These are phyloP conservation scores for Calephelis virginiensis DNA, from an alignment of 1,140 invertebrate genomes.

Conservation along the genomic window DNA sequence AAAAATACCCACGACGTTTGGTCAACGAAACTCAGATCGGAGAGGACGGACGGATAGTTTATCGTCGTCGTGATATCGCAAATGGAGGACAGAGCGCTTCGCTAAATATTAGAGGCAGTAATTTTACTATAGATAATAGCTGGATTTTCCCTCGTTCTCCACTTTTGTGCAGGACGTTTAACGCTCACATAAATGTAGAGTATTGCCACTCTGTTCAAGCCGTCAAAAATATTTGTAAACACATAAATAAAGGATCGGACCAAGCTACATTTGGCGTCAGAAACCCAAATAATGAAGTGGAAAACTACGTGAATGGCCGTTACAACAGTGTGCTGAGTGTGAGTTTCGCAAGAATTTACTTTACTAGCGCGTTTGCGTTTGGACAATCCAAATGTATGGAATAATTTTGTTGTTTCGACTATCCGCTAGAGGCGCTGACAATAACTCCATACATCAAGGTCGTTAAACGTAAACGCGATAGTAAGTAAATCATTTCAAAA, in stretches of 20 bases:
- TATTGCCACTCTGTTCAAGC: conserved; percentile 27
- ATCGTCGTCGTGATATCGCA: conserved; percentile 32
- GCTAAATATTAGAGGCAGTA: conserved; percentile 30
- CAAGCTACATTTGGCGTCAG: conserved; percentile 38
- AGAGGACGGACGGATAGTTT: conserved; percentile 30
- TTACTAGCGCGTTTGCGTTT: too few species aligned
- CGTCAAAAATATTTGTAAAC: conserved; percentile 26
- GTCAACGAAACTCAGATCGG: too few species aligned
- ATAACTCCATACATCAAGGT: too few species aligned
- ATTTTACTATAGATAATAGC: conserved; percentile 63
- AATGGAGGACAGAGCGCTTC: conserved; percentile 49
- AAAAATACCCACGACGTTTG: rapidly evolving
- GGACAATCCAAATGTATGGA: too few species aligned
- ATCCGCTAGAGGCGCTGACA: too few species aligned
- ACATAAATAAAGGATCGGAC: conserved; percentile 28
- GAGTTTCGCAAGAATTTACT: too few species aligned
- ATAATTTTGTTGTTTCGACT: too few species aligned
- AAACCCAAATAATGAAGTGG: conserved; percentile 32
- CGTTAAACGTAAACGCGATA: too few species aligned
- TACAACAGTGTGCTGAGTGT: too few species aligned
- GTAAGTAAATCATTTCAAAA: too few species aligned
- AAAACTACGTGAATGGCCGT: conserved; percentile 39
- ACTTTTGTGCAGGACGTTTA: conserved; percentile 55
- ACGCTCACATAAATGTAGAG: conserved; percentile 39
- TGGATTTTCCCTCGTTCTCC: conserved; percentile 48